These are phyloP conservation scores for Colletes collaris DNA, from an alignment of 2,888 invertebrate species.

Conservation along the genomic window DNA sequence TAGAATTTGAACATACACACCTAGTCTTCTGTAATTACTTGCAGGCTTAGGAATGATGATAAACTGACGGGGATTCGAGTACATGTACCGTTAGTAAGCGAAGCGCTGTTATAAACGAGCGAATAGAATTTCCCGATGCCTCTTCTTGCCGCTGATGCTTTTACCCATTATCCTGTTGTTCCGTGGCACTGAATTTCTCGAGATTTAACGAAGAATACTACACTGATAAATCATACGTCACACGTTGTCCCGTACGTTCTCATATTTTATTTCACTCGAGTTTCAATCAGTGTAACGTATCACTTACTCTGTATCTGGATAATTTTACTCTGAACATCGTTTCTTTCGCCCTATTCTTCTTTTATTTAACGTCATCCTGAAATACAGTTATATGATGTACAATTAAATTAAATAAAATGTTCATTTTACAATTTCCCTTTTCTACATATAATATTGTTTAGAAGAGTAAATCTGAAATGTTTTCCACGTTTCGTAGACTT, in stretches of 20 bases:
- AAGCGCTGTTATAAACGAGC: slow-evolving; percentile 42
- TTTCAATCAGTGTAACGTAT: too few species aligned
- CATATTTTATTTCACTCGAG: not conserved
- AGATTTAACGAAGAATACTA: not conserved
- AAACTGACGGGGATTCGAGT: slow-evolving; percentile 46
- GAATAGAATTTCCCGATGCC: slow-evolving; percentile 40
- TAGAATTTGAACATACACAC: slow-evolving; percentile 41
- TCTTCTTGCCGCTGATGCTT: slow-evolving; percentile 21
- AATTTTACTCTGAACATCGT: too few species aligned
- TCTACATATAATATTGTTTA: too few species aligned
- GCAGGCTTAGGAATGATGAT: slow-evolving; percentile 54
- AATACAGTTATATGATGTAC: too few species aligned
- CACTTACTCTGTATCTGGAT: too few species aligned
- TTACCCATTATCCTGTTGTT: slow-evolving; percentile 11
- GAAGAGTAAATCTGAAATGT: too few species aligned
- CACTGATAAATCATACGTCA: slow-evolving; percentile 14
- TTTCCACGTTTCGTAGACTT: too few species aligned
- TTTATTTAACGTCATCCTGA: too few species aligned
- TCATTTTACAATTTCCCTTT: too few species aligned
- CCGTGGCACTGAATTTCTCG: slow-evolving; percentile 13
- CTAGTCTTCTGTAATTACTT: slow-evolving; percentile 47
- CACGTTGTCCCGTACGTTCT: not conserved
- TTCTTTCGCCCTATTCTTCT: too few species aligned
- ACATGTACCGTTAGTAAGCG: slow-evolving; percentile 22
- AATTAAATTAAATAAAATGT: too few species aligned